Evolutionary conservation across 2,888 invertebrate genomes (phyloP), one percentile per base, ranked within the genome.

Genomic region (Aelia acuminata): DNA sequence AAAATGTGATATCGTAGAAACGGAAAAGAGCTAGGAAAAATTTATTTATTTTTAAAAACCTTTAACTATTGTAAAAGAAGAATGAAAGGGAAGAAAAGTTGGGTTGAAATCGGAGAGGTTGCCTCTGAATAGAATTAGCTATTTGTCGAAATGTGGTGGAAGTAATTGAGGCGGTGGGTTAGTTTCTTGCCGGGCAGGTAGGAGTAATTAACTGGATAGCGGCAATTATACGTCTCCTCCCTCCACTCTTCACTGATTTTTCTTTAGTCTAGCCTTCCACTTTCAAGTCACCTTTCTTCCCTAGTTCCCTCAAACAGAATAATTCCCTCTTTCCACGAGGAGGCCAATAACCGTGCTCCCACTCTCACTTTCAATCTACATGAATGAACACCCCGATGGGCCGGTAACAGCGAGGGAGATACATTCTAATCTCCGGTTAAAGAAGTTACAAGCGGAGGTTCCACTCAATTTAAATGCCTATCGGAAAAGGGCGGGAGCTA

Each of bases 111-210:
- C 3, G 13, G 31, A 63, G 31, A 63, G 15, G 63, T 31, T 57
- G n/a, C 8, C n/a, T 15, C 18, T 63, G 31, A 35, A 63, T 63
- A 63, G 63, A 63, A 63, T 63, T 63, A 31, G 63, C 31, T 63
- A 63, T 63, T 63, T 63, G 63, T 63, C 63, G 63, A 63, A 63
- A 63, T 63, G 63, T 63, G 63, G 15, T 63, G 31, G 31, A 63
- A 63, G 63, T 63, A 63, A 63, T 63, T 63, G 63, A 31, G 63
- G 15, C 31, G 0, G 18, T 3, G 26, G 15, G 31, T 5, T 31
- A 63, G 63, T 63, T 63, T 7, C 31, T 31, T 63, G 63, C 31
- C 31, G 63, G 31, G 63, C 20, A 31, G 63, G 63, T 18, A 15
- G 26, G 57, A 26, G n/a, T 63, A 63, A 63, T 63, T 63, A 63